Evolutionary conservation across 2,888 invertebrate species (phyloP), one percentile per base, ranked within the genome.

Genomic region (Enchytraeus crypticus): DNA sequence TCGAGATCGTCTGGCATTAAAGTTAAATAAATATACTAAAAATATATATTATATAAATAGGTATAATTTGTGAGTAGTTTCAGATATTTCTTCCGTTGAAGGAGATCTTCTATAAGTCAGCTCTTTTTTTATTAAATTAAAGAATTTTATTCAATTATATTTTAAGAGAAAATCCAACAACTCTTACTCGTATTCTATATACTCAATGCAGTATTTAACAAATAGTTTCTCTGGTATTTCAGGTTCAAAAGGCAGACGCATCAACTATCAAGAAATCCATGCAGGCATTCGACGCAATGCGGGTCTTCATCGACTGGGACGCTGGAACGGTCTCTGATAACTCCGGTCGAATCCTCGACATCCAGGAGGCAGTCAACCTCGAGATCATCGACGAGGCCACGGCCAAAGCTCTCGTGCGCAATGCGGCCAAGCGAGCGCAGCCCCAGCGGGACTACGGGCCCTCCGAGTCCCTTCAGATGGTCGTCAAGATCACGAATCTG

Each of bases 361-460:
- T 95, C 64, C 82, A 84, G 70, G 86, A 90, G 78, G 93, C 96
- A 38, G 82, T 96, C 1, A 53, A 54, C 18, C 46, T 58, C 45
- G 69, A 66, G 4, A 45, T 64, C 26, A 69, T 69, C 45, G 67
- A 67, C 53, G 51, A 64, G 23, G 27, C 30, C 21, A 64, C 66
- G 21, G 66, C 66, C 14, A 61, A 62, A 3, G 47, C 69, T 26
- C 57, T 69, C 30, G 63, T 60, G 21, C 46, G 53, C 43, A 69
- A 69, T 46, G 61, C 60, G 3, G 65, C 58, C 4, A 47, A 47
- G 21, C 49, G 49, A 11, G 49, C 49, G 18, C 21, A 47, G 26
- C 60, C 60, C 5, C 53, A 53, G n/a, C 33, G 57, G 21, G 43
- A 23, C 14, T 11, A 34, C 11, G 59, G 34, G 2, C 34, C 54